Conservation (phyloP, 53 echinoderm and acorn worm genomes). For the Pentamera pediparva region DNA sequence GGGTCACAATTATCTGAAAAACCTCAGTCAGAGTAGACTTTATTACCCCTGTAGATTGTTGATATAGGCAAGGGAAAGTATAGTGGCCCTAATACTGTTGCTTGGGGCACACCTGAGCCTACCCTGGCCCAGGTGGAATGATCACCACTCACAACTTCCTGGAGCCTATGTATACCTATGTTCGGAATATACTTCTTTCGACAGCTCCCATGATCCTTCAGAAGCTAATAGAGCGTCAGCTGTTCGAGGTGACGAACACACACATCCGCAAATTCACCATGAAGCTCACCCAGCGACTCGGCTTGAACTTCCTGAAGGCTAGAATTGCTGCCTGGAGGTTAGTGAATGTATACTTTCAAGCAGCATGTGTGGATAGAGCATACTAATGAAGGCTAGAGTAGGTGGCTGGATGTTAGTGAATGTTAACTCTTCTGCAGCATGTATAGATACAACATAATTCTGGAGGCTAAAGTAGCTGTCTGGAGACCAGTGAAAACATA, state of each 20-base stretch:
- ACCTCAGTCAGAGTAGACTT: background rate
- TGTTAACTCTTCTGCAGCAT: no score
- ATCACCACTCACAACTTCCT: background rate
- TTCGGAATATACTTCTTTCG: conserved; percentile 6
- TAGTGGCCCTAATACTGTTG: background rate
- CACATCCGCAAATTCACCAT: conserved; percentile 75
- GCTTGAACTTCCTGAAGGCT: conserved; percentile 75
- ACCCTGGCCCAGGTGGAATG: no score
- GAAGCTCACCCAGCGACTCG: conserved; percentile 83
- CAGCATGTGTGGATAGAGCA: no score
- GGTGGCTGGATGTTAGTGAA: no score
- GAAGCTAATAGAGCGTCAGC: conserved; percentile 43
- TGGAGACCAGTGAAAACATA: no score
- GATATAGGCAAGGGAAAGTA: background rate
- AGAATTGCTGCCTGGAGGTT: conserved; percentile 82
- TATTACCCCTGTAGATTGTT: background rate
- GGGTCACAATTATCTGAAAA: background rate
- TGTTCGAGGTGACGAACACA: conserved; percentile 54
- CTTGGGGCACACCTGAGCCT: background rate
- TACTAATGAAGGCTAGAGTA: no score
- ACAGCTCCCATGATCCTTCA: conserved; percentile 76
- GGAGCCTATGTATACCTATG: background rate
- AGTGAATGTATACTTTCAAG: no score
- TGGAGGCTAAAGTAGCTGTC: no score
- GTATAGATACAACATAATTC: no score